These are phyloP conservation scores for Pyrochroa serraticornis DNA, from an alignment of 2,888 invertebrate genomes.

Conservation along the genomic window DNA sequence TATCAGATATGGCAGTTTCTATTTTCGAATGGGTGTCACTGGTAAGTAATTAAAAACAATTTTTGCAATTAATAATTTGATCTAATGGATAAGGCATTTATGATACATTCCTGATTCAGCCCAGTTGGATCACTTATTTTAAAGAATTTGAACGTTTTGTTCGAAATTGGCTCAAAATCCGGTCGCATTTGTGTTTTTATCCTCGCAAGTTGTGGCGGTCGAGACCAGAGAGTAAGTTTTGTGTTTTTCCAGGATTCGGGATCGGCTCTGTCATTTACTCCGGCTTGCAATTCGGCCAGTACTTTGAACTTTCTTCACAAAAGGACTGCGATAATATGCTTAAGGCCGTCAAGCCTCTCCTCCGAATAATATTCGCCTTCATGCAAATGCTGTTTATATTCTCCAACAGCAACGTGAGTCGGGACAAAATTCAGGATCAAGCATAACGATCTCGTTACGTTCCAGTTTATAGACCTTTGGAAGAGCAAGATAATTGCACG, in stretches of 20 bases:
- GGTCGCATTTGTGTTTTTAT: neutral
- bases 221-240: neutral
- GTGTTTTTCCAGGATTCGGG: conserved; percentile 68
- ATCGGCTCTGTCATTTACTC: conserved; percentile 75
- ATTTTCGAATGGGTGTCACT: conserved; percentile 68
- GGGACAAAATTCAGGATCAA: neutral
- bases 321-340: conserved; percentile 70
- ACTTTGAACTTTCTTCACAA: conserved; percentile 68
- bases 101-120: too few relatives aligned
- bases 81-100: too few relatives aligned
- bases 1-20: conserved; percentile 66
- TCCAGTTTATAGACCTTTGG: conserved; percentile 33
- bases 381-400: conserved; percentile 76
- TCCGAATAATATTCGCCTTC: conserved; percentile 69
- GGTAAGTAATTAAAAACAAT: conserved; percentile 52
- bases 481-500: conserved; percentile 70
- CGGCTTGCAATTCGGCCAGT: conserved; percentile 73
- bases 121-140: too few relatives aligned
- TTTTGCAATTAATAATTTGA: neutral
- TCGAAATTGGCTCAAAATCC: neutral
- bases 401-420: conserved; percentile 71
- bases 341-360: conserved; percentile 67
- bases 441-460: neutral
- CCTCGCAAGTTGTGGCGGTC: neutral
- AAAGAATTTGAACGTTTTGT: too few relatives aligned